phyloP scores from a whole-genome alignment of 2,888 invertebrate species.

The Chirona hameri region DNA sequence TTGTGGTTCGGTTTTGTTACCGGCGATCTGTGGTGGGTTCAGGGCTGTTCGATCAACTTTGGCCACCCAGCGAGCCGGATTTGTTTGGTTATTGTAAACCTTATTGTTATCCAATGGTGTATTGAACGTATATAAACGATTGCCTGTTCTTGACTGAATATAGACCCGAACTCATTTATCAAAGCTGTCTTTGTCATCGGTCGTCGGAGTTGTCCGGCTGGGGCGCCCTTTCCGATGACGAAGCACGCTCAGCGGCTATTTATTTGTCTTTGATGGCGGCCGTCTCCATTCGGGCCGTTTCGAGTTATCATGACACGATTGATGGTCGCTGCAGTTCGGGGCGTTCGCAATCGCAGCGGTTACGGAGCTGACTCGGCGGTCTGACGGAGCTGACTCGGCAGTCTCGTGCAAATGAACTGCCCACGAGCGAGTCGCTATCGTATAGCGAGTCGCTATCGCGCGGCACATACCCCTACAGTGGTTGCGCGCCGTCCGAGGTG shows the following conservation, averaged over 20 bases:
- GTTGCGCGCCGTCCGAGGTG: too few relatives aligned
- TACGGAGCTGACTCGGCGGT: too few relatives aligned
- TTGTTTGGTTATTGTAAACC: neutral
- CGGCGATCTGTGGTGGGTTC: neutral
- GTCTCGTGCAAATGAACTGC: too few relatives aligned
- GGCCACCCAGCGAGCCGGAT: neutral
- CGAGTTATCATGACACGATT: constrained; percentile 2
- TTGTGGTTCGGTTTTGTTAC: neutral
- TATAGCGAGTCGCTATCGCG: too few relatives aligned
- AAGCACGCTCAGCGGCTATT: neutral
- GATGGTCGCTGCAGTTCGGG: neutral
- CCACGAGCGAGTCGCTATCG: too few relatives aligned
- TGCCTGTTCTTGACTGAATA: neutral
- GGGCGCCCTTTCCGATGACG: neutral
- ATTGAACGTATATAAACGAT: constrained; percentile 1
- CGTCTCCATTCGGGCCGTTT: neutral
- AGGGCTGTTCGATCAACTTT: neutral
- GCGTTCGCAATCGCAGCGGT: too few relatives aligned
- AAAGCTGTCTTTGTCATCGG: neutral
- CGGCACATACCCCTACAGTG: too few relatives aligned
- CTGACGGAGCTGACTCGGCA: too few relatives aligned
- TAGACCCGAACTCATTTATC: neutral
- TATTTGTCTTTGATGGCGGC: neutral
- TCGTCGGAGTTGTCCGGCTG: neutral
- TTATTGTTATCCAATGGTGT: neutral